Conservation (phyloP, 2,888 invertebrate species). For the Ferdinandea cuprea region DNA sequence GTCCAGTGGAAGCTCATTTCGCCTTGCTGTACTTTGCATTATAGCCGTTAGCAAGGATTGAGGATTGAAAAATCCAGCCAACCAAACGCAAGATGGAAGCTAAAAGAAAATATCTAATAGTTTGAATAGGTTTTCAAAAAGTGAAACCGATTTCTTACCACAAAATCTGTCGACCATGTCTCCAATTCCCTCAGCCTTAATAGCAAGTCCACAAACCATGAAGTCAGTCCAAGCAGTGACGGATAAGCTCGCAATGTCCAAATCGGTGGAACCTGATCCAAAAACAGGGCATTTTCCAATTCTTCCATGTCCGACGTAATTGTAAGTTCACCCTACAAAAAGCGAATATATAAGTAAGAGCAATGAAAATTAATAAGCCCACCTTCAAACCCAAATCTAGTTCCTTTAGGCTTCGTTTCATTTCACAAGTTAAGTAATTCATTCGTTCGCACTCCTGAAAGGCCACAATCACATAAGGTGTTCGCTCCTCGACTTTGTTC, state of each 20-base stretch:
- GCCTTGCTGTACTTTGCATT: conserved; percentile 98
- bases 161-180: conserved; percentile 96
- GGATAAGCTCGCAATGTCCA: conserved; percentile 97
- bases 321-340: conserved; percentile 92
- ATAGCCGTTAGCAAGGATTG: conserved; percentile 98
- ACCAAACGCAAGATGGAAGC: conserved; percentile 96
- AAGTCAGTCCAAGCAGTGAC: conserved; percentile 92
- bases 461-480: conserved; percentile 97
- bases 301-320: conserved; percentile 99
- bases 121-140: not conserved
- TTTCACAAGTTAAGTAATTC: conserved; percentile 95
- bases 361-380: conserved; percentile 44
- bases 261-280: conserved; percentile 95
- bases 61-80: conserved; percentile 99
- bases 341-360: too few relatives aligned
- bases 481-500: conserved; percentile 97
- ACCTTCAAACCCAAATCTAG: conserved; percentile 96
- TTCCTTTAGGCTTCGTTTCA: conserved; percentile 94
- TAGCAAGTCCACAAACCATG: conserved; percentile 97
- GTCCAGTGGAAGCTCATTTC: conserved; percentile 95
- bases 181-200: conserved; percentile 93
- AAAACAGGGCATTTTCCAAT: conserved; percentile 94
- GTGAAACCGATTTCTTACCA: conserved; percentile 84
- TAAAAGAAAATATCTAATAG: conserved; percentile 79
- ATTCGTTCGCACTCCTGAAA: conserved; percentile 98